Evolutionary conservation across 2,797 vertebrate genomes (phyloP), one percentile per base, ranked within the genome.

Genomic region (Graptemys geographica): DNA sequence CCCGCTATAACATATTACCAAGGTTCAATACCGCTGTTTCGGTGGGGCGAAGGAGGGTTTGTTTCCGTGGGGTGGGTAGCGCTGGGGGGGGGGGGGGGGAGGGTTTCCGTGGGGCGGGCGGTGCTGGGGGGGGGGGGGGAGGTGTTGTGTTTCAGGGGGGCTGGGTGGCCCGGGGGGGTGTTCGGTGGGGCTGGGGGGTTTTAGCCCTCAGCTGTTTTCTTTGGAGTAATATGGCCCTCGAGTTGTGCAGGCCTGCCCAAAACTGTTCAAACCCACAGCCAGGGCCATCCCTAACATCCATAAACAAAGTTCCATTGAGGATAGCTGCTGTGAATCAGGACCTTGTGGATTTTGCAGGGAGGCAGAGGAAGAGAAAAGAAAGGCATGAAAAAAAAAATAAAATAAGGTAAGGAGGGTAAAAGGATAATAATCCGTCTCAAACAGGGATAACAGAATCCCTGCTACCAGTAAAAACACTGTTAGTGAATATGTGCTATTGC

Each of bases 341-440:
- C n/a, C n/a, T 19, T 69, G 65, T n/a, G 33, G 33, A 69, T 69
- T 37, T 69, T 69, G 65, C n/a, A 53, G 3, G 56, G 3, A 1
- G 0, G 7, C 12, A 28, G 6, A n/a, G 6, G 5, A 4, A 3
- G 13, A 6, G 31, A 25, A 74, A 53, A 16, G 21, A 28, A 11
- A 25, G 9, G 69, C 3, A 27, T 28, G 10, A 19, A 47, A 19
- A 87, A 27, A 55, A 83, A 87, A 27, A 55, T 47, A 8, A 79
- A 83, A 27, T 47, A 9, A 79, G 25, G 4, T 2, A 11, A 83
- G 27, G 6, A 9, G 16, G 18, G n/a, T 37, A 69, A 69, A 69
- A 69, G 33, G 16, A 69, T 37, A 69, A 69, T 19, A 69, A 69
- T 19, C 33, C 19, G n/a, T 37, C 65, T 69, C n/a, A n/a, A n/a